Evolutionary conservation across 2,888 invertebrate species (phyloP), one percentile per base, ranked within the genome.

Genomic region (Lamellibrachia columna): DNA sequence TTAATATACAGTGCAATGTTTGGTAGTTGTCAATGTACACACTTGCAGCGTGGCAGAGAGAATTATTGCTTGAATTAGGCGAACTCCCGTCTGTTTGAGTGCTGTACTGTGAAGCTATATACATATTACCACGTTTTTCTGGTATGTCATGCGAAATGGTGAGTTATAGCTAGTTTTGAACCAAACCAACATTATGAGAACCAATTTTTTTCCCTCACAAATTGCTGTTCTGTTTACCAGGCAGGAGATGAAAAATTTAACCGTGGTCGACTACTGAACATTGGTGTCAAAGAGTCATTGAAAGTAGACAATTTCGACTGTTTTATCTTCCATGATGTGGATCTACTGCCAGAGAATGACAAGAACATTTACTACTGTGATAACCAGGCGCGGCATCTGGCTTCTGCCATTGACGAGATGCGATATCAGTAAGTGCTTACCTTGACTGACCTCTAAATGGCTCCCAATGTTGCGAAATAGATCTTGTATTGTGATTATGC

Each of bases 331-430:
- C 96, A 96, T 93, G 96, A 96, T 93, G 97, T 97, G 15, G 97
- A 97, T 94, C 95, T 97, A 94, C 96, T 97, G 91, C 97, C 97
- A 0, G 96, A 97, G 94, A 96, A 96, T 93, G 96, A 97, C 93
- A 95, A 96, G 92, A 96, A 96, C 94, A 95, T 96, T 3, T 97
- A 97, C 94, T 94, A 96, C 93, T 97, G 97, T 94, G 96, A 96
- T 92, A 94, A 95, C 15, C 95, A 95, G 60, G 96, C 96, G 9
- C 94, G 96, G 2, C 97, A 97, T 94, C 94, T 97, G 53, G 96
- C 97, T 7, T 96, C 97, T 4, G 96, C 95, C 93, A 96, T 97
- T 90, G 96, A 96, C 94, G 96, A 96, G 93, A 96, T 96, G 94
- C 96, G 97, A 94, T 97, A 97, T 93, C 96, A 96, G 96, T 96